Evolutionary conservation across 2,113 vertebrate species (phyloP).

Genomic region (Elanus axillaris): DNA sequence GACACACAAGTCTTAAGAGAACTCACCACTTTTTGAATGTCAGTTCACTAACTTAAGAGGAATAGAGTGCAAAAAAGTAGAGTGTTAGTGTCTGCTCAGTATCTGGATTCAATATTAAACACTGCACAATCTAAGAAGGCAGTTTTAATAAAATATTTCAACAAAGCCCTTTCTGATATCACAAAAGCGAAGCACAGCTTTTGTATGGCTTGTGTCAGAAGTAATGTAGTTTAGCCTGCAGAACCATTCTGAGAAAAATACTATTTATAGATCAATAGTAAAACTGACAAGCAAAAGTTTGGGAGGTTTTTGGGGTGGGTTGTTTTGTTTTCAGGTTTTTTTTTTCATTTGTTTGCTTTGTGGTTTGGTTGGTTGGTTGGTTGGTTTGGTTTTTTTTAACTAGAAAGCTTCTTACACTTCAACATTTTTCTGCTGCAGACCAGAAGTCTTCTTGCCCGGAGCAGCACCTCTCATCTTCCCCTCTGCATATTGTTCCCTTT

Average conservation of each 20-base stretch:
- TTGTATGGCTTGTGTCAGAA: background rate
- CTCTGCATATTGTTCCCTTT: conserved; percentile 98
- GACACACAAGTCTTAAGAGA: accelerated
- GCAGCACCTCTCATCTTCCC: conserved; percentile 99
- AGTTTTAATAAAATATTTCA: background rate
- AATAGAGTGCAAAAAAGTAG: background rate
- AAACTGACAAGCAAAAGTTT: background rate
- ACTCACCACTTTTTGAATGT: background rate
- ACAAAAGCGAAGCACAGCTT: background rate
- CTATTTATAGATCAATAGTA: background rate
- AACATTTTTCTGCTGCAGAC: conserved; percentile 94
- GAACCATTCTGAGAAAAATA: background rate
- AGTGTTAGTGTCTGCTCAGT: background rate
- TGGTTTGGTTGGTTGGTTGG: too few relatives aligned
- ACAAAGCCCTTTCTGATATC: background rate
- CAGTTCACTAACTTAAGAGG: background rate
- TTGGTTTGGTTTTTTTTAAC: background rate
- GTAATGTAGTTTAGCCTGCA: background rate
- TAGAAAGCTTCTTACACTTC: conserved; percentile 86
- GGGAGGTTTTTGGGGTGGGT: background rate
- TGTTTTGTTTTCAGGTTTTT: too few relatives aligned
- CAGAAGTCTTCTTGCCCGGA: conserved; percentile 96
- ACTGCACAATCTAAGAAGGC: background rate
- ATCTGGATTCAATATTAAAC: background rate
- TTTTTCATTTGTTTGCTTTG: background rate